phyloP scores from a whole-genome alignment of 1,140 invertebrate species.

The Planococcus citri region DNA sequence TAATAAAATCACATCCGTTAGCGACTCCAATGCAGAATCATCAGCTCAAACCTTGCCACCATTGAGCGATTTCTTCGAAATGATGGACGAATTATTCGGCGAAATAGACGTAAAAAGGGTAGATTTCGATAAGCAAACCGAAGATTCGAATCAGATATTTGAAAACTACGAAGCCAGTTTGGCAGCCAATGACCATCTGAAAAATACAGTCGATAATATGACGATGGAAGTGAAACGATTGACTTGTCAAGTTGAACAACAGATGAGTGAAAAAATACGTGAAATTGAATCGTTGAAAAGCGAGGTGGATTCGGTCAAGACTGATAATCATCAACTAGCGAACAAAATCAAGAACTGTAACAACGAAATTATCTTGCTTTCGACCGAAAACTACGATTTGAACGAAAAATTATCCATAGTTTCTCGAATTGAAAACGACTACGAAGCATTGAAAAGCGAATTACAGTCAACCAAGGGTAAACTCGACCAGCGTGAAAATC shows the following conservation, averaged over 20 bases:
- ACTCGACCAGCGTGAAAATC: too few relatives aligned
- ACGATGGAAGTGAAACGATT: conserved; percentile 2
- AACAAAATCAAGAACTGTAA: conserved; percentile 11
- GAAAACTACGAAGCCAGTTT: background rate
- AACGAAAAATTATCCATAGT: background rate
- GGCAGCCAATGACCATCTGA: background rate
- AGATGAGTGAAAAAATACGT: background rate
- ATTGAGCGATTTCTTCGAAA: background rate
- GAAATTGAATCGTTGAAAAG: background rate
- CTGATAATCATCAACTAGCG: background rate
- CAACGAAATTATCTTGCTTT: background rate
- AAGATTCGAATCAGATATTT: background rate
- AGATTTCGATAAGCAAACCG: background rate
- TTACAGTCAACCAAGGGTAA: too few relatives aligned
- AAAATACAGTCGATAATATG: background rate
- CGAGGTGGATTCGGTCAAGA: background rate
- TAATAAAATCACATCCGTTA: background rate
- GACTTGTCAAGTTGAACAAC: background rate
- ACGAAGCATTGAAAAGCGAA: too few relatives aligned
- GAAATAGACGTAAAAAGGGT: background rate
- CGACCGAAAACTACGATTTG: background rate
- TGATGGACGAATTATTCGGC: background rate
- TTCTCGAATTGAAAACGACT: background rate
- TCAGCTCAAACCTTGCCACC: background rate
- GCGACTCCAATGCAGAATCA: background rate